Evolutionary conservation across 2,888 invertebrate species (phyloP).

Genomic region (Microctonus brassicae): DNA sequence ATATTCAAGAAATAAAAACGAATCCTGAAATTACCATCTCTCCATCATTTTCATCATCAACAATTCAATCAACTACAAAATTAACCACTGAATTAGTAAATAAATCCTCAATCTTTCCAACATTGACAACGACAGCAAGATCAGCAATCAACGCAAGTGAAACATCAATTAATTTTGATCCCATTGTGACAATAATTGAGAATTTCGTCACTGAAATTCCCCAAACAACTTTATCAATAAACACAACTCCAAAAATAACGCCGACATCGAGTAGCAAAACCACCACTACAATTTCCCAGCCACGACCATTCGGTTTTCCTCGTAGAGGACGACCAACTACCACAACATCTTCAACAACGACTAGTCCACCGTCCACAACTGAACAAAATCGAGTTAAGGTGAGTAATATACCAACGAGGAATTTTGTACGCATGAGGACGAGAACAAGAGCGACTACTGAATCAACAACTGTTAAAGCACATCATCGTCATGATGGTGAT

Average conservation of each 20-base stretch:
- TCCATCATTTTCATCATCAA: constrained; percentile 20
- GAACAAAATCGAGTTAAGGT: constrained; percentile 62
- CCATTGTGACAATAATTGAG: constrained; percentile 55
- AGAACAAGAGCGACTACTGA: constrained; percentile 40
- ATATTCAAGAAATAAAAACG: background rate
- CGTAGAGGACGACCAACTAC: constrained; percentile 69
- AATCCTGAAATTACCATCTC: constrained; percentile 36
- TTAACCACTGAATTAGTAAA: constrained; percentile 45
- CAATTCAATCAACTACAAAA: constrained; percentile 25
- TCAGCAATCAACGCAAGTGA: constrained; percentile 25
- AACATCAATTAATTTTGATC: constrained; percentile 36
- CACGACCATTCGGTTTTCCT: constrained; percentile 72
- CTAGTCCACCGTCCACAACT: constrained; percentile 46
- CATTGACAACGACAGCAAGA: constrained; percentile 20
- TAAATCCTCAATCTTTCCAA: constrained; percentile 45
- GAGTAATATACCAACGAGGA: constrained; percentile 64
- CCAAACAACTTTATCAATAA: constrained; percentile 53
- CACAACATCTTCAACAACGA: constrained; percentile 45
- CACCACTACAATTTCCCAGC: constrained; percentile 70
- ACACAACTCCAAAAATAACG: constrained; percentile 21
- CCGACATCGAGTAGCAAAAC: constrained; percentile 42
- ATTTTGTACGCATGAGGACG: constrained; percentile 57
- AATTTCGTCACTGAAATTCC: constrained; percentile 62
- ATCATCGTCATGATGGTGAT: constrained; percentile 17
- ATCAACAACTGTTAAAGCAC: constrained; percentile 20